Evolutionary conservation across 1,140 invertebrate genomes (phyloP).

Genomic region (Choristoneura fumiferana): DNA sequence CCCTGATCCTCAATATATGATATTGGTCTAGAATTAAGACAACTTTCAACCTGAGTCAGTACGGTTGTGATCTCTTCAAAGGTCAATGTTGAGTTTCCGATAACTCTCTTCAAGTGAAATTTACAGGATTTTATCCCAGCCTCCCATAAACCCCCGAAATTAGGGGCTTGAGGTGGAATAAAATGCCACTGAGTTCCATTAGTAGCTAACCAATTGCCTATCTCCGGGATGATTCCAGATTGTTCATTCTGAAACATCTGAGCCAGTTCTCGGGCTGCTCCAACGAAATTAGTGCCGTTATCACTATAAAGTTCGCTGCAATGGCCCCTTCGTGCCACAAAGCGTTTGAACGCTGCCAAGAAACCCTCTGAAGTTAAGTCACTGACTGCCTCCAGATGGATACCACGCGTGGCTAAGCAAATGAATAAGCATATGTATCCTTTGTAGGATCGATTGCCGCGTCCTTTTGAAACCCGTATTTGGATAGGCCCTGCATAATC

Average conservation of each 20-base stretch:
- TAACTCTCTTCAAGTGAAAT: conserved; percentile 27
- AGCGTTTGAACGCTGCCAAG: conserved; percentile 22
- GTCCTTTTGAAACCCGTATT: conserved; percentile 8
- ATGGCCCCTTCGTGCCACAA: conserved; percentile 34
- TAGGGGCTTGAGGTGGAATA: conserved; percentile 28
- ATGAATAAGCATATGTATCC: conserved; percentile 25
- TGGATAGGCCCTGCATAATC: conserved; percentile 25
- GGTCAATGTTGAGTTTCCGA: conserved; percentile 20
- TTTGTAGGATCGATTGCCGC: conserved; percentile 20
- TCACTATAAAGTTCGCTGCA: conserved; percentile 43
- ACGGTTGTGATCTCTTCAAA: conserved; percentile 26
- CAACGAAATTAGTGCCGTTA: conserved; percentile 51
- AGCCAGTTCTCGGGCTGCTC: conserved; percentile 29
- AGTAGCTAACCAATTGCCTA: not conserved
- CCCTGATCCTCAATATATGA: not conserved
- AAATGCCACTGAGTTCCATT: conserved; percentile 6
- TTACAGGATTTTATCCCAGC: conserved; percentile 33
- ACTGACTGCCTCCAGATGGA: conserved; percentile 24
- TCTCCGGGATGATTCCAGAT: not conserved
- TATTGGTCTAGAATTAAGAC: conserved; percentile 26
- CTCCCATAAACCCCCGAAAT: conserved; percentile 46
- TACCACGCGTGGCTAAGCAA: conserved; percentile 25
- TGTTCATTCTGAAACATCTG: not conserved
- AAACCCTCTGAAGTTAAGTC: conserved; percentile 22
- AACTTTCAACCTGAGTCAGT: conserved; percentile 24